Evolutionary conservation across 1,140 invertebrate species (phyloP), one percentile per base, ranked within the genome.

Genomic region (Drosophila leontia): DNA sequence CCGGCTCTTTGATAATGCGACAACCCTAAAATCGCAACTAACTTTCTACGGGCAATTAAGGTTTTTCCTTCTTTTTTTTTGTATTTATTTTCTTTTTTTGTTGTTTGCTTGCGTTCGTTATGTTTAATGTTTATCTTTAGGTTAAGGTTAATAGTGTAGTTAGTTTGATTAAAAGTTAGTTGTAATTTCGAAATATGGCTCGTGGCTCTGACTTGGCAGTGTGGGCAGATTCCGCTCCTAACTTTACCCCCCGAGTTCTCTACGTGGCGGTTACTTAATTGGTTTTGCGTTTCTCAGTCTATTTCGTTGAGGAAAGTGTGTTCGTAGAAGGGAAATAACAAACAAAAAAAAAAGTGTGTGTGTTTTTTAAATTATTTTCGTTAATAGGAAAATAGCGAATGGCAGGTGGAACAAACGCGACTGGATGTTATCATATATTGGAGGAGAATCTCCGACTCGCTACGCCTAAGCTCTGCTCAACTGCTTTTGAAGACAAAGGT

Each of bases 131-230:
- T 51, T 83, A 88, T 68, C 47, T 68, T 78, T 88, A 80, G 80
- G 77, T 87, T 87, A 88, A 87, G 85, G 80, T 87, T 87, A 87
- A 87, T 87, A 87, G 84, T 87, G 68, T 87, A 88, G 83, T 81
- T 80, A 64, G 83, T 88, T 87, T 88, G 84, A 90, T 88, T 88
- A 84, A 88, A 81, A 84, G 84, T 88, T 88, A 88, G 77, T 78
- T 88, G 77, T 88, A 88, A 88, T 88, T 88, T 88, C 84, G 80
- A 88, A 88, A 88, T 88, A 88, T 90, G 85, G 85, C 85, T 90
- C 85, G 86, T 90, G 85, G 85, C 85, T 91, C 85, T 90, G 85
- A 91, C 85, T 90, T 90, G 85, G 85, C 85, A 90, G 84, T 88
- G 84, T 81, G 83, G 79, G 80, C 84, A 78, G 80, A 84, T 71